Conservation (phyloP, 1,140 invertebrate species). For the Cherax destructor region DNA sequence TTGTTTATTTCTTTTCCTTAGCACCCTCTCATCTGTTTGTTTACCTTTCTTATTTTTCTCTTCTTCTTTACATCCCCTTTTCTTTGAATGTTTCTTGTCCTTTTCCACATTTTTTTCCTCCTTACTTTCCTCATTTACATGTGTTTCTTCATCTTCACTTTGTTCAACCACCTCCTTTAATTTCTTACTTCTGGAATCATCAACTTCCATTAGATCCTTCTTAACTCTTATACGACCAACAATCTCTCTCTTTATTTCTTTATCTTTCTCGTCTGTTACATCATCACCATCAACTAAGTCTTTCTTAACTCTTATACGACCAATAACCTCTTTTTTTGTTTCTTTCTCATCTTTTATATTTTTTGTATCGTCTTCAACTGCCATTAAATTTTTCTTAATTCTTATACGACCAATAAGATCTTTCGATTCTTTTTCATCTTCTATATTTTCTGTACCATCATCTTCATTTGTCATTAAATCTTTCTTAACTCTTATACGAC, state of each 20-base stretch:
- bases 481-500: constrained; percentile 45
- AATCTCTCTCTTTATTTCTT: constrained; percentile 11
- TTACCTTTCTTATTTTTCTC: neutral
- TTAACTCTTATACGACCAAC: neutral
- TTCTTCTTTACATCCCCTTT: neutral
- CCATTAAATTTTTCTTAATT: too few relatives aligned
- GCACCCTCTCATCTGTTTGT: constrained; percentile 42
- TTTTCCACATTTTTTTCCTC: neutral
- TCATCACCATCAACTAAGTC: neutral
- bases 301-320: neutral
- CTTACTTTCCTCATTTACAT: neutral
- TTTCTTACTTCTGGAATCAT: neutral
- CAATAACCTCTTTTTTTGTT: neutral
- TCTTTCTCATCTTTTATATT: neutral
- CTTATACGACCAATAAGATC: constrained; percentile 29
- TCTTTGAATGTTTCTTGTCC: neutral
- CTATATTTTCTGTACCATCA: constrained; percentile 2
- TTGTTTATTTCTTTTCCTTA: neutral
- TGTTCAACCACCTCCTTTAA: constrained; percentile 31
- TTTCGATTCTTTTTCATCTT: constrained; percentile 44
- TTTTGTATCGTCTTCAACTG: neutral
- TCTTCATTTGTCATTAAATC: neutral
- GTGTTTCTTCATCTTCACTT: constrained; percentile 45
- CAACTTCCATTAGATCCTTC: neutral
- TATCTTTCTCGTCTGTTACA: neutral